Conservation (phyloP, 2,888 invertebrate genomes). For the Tanypteryx hageni region DNA sequence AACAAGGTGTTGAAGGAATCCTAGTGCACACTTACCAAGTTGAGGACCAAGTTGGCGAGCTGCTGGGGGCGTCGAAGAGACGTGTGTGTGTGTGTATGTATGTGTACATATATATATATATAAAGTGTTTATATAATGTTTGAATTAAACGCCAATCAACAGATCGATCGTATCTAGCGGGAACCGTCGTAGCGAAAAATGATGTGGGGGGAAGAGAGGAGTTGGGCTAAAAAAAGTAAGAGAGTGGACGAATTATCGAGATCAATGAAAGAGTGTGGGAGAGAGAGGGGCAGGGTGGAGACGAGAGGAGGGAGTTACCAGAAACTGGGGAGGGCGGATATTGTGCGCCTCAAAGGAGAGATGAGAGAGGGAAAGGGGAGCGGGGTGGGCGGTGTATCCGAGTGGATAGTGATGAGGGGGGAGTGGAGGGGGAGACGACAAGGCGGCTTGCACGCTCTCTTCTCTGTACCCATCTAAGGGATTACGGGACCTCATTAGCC, state of each 20-base stretch:
- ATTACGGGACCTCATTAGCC: slow-evolving; percentile 73
- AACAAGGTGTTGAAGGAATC: too few species aligned
- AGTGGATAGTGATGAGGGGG: slow-evolving; percentile 76
- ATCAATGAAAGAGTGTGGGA: too few species aligned
- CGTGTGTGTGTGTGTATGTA: too few species aligned
- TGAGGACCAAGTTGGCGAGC: too few species aligned
- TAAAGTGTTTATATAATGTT: too few species aligned
- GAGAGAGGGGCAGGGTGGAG: too few species aligned
- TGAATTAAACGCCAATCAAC: not conserved
- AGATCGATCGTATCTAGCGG: slow-evolving; percentile 18
- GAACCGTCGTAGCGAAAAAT: slow-evolving; percentile 41
- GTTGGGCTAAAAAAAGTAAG: not conserved
- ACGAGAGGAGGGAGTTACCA: too few species aligned
- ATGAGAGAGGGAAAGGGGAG: slow-evolving; percentile 68
- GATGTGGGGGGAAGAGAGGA: slow-evolving; percentile 14
- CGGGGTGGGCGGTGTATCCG: slow-evolving; percentile 67
- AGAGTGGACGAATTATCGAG: too few species aligned
- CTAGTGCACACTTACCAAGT: too few species aligned
- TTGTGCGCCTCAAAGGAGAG: slow-evolving; percentile 40
- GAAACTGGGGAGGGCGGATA: not conserved
- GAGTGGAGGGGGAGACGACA: slow-evolving; percentile 74
- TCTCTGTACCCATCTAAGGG: slow-evolving; percentile 73
- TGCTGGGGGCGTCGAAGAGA: too few species aligned
- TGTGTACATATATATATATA: too few species aligned
- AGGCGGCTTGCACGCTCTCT: slow-evolving; percentile 74